A percentile compares a stretch with the other conserved stretches of the same genome.
Conservation (phyloP, 2,113 vertebrate genomes). For the Gnathonemus longibarbis region DNA sequence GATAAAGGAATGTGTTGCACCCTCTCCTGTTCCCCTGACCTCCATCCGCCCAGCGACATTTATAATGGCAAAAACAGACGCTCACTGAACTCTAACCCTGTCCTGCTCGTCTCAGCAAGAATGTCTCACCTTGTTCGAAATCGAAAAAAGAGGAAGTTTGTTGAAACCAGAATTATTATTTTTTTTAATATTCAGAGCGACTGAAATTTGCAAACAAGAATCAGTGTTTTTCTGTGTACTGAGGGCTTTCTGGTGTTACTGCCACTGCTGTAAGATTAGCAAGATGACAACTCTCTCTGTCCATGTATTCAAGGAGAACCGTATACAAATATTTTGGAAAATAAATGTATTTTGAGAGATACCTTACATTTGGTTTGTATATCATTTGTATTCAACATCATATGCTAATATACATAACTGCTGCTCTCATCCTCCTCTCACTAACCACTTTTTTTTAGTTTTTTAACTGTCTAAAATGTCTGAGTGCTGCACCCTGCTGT, state of each 20-base stretch:
- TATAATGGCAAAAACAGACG: background rate
- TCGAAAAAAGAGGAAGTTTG: background rate
- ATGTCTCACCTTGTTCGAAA: background rate
- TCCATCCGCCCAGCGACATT: background rate
- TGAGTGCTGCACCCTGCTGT: background rate
- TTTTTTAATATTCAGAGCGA: background rate
- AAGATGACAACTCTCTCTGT: background rate
- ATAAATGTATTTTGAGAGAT: background rate
- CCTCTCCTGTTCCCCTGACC: background rate
- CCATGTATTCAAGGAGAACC: background rate
- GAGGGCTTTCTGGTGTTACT: background rate
- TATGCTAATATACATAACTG: background rate
- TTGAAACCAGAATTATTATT: background rate
- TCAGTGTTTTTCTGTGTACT: background rate
- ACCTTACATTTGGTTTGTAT: background rate
- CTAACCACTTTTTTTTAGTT: background rate
- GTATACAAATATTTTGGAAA: background rate
- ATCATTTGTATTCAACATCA: background rate
- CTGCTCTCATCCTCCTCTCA: background rate
- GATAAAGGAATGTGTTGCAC: background rate
- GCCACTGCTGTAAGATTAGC: background rate
- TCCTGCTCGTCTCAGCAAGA: background rate
- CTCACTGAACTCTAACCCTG: background rate
- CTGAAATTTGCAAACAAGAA: background rate
- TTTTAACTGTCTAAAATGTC: background rate